Conservation (phyloP, 1,140 invertebrate genomes). For the Scaptomyza pallida region DNA sequence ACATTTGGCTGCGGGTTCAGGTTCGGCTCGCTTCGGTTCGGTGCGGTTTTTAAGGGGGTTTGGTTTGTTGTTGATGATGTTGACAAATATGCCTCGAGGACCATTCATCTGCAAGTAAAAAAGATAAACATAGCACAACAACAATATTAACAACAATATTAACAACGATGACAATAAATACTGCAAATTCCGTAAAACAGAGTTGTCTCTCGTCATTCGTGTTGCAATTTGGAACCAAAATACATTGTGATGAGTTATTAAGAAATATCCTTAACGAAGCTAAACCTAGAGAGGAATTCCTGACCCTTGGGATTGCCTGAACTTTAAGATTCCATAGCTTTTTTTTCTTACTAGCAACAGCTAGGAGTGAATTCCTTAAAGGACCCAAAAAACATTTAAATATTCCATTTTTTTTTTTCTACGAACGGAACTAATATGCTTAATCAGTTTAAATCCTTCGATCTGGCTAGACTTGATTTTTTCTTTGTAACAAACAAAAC, state of each 20-base stretch:
- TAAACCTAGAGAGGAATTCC: too few species aligned
- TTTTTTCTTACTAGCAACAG: too few species aligned
- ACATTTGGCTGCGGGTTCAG: constrained; percentile 35
- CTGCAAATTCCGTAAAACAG: constrained; percentile 19
- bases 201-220: constrained; percentile 32
- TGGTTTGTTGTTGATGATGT: constrained; percentile 61
- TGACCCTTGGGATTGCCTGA: too few species aligned
- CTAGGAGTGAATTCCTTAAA: too few species aligned
- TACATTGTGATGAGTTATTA: background rate
- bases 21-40: constrained; percentile 6
- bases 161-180: constrained; percentile 8
- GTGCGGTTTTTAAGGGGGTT: constrained; percentile 12
- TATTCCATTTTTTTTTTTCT: too few species aligned
- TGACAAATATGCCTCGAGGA: constrained; percentile 76
- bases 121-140: constrained; percentile 35
- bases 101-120: constrained; percentile 59
- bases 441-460: too few species aligned
- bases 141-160: constrained; percentile 8
- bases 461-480: background rate
- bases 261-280: too few species aligned
- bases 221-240: constrained; percentile 27
- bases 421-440: too few species aligned
- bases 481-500: background rate
- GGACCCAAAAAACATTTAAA: too few species aligned
- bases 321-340: too few species aligned